Percentiles rank a stretch among this genome's conserved stretches.
Conservation (phyloP, 2,113 vertebrate species). For the Leptobrachium leishanense region DNA sequence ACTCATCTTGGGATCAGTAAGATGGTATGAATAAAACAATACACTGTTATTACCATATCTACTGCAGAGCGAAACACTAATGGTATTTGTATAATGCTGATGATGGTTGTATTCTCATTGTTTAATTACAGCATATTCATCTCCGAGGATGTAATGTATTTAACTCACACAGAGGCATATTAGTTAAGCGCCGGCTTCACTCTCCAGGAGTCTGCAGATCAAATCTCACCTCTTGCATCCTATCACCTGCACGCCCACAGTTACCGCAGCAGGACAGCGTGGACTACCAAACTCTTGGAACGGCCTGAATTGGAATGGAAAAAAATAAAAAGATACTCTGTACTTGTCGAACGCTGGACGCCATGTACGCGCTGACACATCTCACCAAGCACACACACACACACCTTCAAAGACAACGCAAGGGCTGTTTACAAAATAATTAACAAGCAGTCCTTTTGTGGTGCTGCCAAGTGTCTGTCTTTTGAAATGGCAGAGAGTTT, state of each 20-base stretch:
- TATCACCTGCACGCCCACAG: not conserved
- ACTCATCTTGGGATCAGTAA: too few relatives aligned
- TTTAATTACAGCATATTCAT: not conserved
- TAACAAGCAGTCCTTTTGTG: constrained; percentile 31
- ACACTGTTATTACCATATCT: too few relatives aligned
- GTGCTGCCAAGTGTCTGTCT: constrained; percentile 31
- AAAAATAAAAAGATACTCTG: constrained; percentile 12
- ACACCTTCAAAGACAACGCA: constrained; percentile 36
- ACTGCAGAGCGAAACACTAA: too few relatives aligned
- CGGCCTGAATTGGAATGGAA: constrained; percentile 9
- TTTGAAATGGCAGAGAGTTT: constrained; percentile 21
- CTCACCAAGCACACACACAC: constrained; percentile 1
- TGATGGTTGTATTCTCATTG: not conserved
- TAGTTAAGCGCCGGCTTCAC: not conserved
- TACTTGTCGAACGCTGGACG: constrained; percentile 14
- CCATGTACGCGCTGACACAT: constrained; percentile 19
- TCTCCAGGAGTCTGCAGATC: not conserved
- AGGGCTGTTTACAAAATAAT: constrained; percentile 46
- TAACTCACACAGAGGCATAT: not conserved
- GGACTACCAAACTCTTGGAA: not conserved
- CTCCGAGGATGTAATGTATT: not conserved
- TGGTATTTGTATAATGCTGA: too few relatives aligned
- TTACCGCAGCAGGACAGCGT: not conserved
- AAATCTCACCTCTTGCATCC: constrained; percentile 18
- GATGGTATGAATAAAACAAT: too few relatives aligned